Evolutionary conservation across 2,113 vertebrate genomes (phyloP), one percentile per base, ranked within the genome.

Genomic region (Odocoileus virginianus): DNA sequence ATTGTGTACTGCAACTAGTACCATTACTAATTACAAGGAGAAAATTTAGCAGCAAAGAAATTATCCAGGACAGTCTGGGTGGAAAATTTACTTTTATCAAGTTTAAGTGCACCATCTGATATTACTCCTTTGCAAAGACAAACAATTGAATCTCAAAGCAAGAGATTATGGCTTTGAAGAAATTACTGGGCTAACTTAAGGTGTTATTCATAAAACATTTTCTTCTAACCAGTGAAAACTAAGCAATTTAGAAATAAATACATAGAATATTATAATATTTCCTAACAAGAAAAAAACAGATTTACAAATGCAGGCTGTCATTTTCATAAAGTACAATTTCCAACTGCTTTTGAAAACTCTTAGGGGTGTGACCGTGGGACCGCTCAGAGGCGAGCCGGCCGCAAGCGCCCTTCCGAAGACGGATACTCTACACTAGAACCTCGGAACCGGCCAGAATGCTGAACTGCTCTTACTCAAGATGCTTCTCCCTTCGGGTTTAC

Each of bases 291-390:
- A 89, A 58, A 92, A 89, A 57, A 13, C 9, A 82, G 16, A 76
- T 43, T 87, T 90, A 4, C 50, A 95, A 95, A 13, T 76, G 12
- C 5, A 28, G 10, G 85, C 17, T 60, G 10, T 81, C 45, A 61
- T 4, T 64, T 67, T 81, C n/a, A 89, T 54, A 91, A 95, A 57
- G 33, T 87, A 40, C 40, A 64, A 43, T 87, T 40, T 40, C 30
- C 91, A 43, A 55, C 13, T 47, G 5, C 33, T 60, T 94, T 79
- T 54, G 83, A 43, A 91, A 89, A 85, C 50, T 76, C n/a, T n/a
- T n/a, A n/a, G n/a, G n/a, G 97, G 98, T 99, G 94, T 99, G 98
- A 99, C 21, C 15, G 16, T 45, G 12, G 40, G 33, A 33, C 58
- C 23, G 0, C 60, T 12, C 88, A 61, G 81, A 50, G 19, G 71